Conservation (phyloP, 2,888 invertebrate species). For the Synergus itoensis region DNA sequence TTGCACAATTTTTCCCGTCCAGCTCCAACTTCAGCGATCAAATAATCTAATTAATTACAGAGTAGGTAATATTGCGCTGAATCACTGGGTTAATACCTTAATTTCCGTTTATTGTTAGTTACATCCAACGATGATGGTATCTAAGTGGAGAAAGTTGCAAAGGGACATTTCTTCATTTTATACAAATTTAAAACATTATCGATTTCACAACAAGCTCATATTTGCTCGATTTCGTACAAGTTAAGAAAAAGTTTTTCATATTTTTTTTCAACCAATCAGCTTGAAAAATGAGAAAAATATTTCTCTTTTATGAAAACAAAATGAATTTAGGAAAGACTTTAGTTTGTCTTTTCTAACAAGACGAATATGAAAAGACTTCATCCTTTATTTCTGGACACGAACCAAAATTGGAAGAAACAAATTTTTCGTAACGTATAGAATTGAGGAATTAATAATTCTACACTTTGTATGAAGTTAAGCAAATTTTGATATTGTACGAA, state of each 20-base stretch:
- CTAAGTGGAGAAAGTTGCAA: not conserved
- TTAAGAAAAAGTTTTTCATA: no score
- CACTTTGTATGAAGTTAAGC: not conserved
- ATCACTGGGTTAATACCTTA: slow-evolving; percentile 67
- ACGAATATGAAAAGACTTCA: no score
- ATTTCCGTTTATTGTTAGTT: slow-evolving; percentile 52
- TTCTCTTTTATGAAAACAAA: not conserved
- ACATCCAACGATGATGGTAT: slow-evolving; percentile 43
- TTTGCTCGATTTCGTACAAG: not conserved
- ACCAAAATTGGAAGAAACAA: not conserved
- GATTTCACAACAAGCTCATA: not conserved
- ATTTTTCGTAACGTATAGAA: not conserved
- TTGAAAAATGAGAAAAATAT: not conserved
- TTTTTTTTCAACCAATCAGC: not conserved
- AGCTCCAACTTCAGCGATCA: slow-evolving; percentile 50
- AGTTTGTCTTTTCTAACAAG: no score
- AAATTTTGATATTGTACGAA: not conserved
- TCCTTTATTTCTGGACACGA: no score
- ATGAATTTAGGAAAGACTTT: not conserved
- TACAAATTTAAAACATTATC: not conserved
- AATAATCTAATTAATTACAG: slow-evolving; percentile 62
- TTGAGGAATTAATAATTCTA: not conserved
- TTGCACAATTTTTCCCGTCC: slow-evolving; percentile 48
- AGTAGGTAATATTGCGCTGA: slow-evolving; percentile 69
- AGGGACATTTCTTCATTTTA: slow-evolving; percentile 12